Conservation (phyloP, 1,140 invertebrate genomes). For the Helicoverpa armigera region DNA sequence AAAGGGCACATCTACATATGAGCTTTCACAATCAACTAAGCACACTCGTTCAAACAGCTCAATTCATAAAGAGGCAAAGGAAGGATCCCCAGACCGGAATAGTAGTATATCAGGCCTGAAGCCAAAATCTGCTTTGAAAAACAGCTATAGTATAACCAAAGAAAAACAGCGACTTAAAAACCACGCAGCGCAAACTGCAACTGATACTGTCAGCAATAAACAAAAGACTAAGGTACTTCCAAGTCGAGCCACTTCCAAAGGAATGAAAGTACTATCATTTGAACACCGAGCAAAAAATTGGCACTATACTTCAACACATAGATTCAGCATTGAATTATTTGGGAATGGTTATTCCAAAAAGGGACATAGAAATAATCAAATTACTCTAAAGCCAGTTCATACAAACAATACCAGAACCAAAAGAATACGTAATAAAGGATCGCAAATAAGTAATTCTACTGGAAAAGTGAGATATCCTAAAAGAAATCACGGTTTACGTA, state of each 20-base stretch:
- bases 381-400: neutral
- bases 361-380: conserved; percentile 3
- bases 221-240: neutral
- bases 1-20: too few relatives aligned
- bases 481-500: conserved; percentile 26
- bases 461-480: conserved; percentile 22
- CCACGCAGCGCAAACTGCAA: neutral
- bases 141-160: neutral
- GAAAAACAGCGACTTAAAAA: neutral
- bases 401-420: neutral
- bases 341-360: neutral
- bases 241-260: too few relatives aligned
- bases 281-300: neutral
- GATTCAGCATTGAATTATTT: neutral
- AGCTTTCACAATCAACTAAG: too few relatives aligned
- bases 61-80: neutral
- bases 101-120: neutral
- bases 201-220: neutral
- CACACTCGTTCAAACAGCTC: too few relatives aligned
- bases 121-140: neutral
- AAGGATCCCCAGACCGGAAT: neutral
- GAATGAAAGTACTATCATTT: too few relatives aligned
- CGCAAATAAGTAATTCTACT: conserved; percentile 35
- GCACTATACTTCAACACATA: neutral
- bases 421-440: neutral